Conservation (phyloP, 1,140 invertebrate genomes). For the Portunus trituberculatus region DNA sequence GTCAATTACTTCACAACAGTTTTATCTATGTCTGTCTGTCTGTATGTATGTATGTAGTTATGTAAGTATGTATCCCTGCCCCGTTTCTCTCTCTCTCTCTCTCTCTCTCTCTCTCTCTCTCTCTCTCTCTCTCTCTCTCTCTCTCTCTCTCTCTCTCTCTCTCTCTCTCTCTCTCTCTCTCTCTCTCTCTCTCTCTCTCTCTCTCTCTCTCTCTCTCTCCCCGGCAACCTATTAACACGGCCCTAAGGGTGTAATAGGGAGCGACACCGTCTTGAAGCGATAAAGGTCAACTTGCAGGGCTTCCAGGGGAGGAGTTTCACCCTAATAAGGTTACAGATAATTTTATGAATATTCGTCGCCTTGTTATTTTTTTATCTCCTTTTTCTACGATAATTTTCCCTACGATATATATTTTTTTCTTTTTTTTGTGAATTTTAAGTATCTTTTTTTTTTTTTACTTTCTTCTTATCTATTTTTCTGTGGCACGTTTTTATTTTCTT, state of each 20-base stretch:
- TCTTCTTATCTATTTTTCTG: too few relatives aligned
- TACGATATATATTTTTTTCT: too few relatives aligned
- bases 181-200: not conserved
- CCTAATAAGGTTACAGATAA: not conserved
- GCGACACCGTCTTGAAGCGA: not conserved
- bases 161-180: not conserved
- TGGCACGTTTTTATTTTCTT: too few relatives aligned
- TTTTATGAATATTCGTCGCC: not conserved
- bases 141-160: conserved; percentile 16
- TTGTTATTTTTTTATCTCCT: too few relatives aligned
- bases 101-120: not conserved
- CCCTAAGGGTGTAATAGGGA: not conserved
- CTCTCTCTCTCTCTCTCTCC: not conserved
- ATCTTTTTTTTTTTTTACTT: not conserved
- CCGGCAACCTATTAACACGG: not conserved
- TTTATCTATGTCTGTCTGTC: too few relatives aligned
- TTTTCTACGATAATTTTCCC: too few relatives aligned
- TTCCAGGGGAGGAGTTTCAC: not conserved
- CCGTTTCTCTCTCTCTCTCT: not conserved
- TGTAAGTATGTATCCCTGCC: too few relatives aligned
- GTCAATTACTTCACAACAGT: too few relatives aligned
- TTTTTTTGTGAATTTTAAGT: too few relatives aligned
- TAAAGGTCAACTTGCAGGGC: not conserved
- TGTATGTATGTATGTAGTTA: too few relatives aligned
- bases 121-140: not conserved